These are phyloP conservation scores for Pristionchus exspectatus DNA, from an alignment of 2,888 invertebrate genomes.

Conservation along the genomic window DNA sequence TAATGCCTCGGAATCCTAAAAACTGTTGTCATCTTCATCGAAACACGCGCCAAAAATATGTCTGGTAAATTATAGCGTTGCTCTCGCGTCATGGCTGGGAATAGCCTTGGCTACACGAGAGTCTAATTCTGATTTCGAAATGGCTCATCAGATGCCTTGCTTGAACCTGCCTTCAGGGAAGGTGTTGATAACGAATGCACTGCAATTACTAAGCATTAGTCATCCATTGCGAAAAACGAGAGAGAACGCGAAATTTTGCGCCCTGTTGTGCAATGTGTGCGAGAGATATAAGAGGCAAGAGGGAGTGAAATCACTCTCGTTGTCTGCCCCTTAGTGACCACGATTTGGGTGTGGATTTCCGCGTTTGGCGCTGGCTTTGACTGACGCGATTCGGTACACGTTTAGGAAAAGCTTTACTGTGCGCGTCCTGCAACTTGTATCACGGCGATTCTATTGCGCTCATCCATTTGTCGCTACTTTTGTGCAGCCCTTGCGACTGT, in stretches of 20 bases:
- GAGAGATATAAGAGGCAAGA: slow-evolving; percentile 11
- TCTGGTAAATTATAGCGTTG: no score
- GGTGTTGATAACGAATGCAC: neutral
- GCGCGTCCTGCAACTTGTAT: neutral
- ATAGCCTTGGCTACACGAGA: no score
- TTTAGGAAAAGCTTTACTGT: neutral
- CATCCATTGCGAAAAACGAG: slow-evolving; percentile 6
- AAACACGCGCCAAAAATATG: no score
- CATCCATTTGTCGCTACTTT: no score
- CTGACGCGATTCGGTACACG: no score
- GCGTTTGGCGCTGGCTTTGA: neutral
- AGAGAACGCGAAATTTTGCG: slow-evolving; percentile 34
- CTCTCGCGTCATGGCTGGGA: no score
- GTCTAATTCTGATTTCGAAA: neutral
- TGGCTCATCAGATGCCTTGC: neutral
- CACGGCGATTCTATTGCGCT: neutral
- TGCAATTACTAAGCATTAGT: slow-evolving; percentile 10
- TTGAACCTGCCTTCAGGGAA: neutral
- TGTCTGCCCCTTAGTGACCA: slow-evolving; percentile 17
- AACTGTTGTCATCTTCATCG: no score
- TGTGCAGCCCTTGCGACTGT: neutral
- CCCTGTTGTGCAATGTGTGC: slow-evolving; percentile 14
- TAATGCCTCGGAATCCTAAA: no score
- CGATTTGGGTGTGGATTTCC: neutral
- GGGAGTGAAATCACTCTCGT: neutral